A percentile compares a stretch with the other conserved stretches of the same genome.
Conservation (phyloP, 2,113 vertebrate species). For the Salvelinus fontinalis region DNA sequence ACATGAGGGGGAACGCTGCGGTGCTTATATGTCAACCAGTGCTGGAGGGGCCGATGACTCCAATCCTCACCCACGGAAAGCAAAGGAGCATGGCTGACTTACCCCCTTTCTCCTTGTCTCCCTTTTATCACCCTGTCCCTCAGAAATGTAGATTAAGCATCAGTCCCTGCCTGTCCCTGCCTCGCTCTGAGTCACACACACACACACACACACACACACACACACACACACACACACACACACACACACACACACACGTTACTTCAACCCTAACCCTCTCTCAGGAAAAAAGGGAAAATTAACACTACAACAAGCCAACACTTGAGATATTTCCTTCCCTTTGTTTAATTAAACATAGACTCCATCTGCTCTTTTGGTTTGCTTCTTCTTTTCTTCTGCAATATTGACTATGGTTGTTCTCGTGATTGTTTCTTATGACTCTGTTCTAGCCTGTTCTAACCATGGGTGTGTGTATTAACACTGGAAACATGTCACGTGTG, state of each 20-base stretch:
- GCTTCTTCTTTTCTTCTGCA: constrained; percentile 56
- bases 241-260: not conserved
- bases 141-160: constrained; percentile 54
- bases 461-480: constrained; percentile 60
- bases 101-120: constrained; percentile 1
- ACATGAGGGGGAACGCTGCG: constrained; percentile 3
- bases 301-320: constrained; percentile 58
- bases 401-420: constrained; percentile 64
- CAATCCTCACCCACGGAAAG: constrained; percentile 32
- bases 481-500: constrained; percentile 18
- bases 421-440: constrained; percentile 63
- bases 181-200: not conserved
- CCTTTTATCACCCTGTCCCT: constrained; percentile 49
- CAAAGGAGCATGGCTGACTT: constrained; percentile 48
- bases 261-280: constrained; percentile 36
- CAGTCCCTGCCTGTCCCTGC: constrained; percentile 17
- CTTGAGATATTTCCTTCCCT: constrained; percentile 69
- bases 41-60: constrained; percentile 42
- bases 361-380: constrained; percentile 69
- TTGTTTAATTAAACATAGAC: constrained; percentile 77
- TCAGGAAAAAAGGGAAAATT: constrained; percentile 61
- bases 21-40: constrained; percentile 31
- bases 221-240: constrained; percentile 9
- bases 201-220: not conserved
- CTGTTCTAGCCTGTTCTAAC: constrained; percentile 63